Evolutionary conservation across 2,888 invertebrate species (phyloP), one percentile per base, ranked within the genome.

Genomic region (Philereme transversata): DNA sequence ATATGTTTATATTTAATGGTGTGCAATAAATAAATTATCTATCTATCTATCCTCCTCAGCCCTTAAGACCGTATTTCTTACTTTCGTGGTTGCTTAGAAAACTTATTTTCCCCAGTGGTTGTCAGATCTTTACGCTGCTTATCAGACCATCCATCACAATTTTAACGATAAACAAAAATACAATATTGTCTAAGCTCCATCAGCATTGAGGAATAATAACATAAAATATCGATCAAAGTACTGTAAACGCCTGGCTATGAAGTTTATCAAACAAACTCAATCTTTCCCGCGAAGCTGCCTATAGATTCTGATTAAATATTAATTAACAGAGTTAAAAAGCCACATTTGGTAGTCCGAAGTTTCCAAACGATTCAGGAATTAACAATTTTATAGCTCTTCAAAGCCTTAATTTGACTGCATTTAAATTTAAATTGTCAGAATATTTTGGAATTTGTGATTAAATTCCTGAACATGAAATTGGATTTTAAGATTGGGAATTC

Each of bases 221-320:
- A 56, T 48, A 58, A 62, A 55, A 58, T 40, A 44, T 62, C 55
- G 41, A 62, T 62, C 46, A 53, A 51, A 35, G 10, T 11, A 11
- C 6, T 48, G 34, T 40, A 46, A 8, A 40, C 22, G 46, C 34
- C n/a, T 40, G 40, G 52, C 50, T 47, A 43, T 44, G 34, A 63
- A 63, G 59, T 84, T 82, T 81, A 76, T 77, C 58, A 70, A 74
- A 74, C 72, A 76, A 83, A 83, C 78, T 82, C 82, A 81, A 82
- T 80, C 79, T 81, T 56, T 63, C 61, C 69, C 47, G 67, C 60
- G 51, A 40, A 69, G 64, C 62, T 41, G 57, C 47, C 78, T 77
- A 79, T 82, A 78, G 83, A 79, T 81, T 79, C 72, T 84, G 83
- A 87, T 87, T 86, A 86, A 87, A 86, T 84, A 85, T 84, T 87